Evolutionary conservation across 1,140 invertebrate genomes (phyloP).

Genomic region (Cydia amplana): DNA sequence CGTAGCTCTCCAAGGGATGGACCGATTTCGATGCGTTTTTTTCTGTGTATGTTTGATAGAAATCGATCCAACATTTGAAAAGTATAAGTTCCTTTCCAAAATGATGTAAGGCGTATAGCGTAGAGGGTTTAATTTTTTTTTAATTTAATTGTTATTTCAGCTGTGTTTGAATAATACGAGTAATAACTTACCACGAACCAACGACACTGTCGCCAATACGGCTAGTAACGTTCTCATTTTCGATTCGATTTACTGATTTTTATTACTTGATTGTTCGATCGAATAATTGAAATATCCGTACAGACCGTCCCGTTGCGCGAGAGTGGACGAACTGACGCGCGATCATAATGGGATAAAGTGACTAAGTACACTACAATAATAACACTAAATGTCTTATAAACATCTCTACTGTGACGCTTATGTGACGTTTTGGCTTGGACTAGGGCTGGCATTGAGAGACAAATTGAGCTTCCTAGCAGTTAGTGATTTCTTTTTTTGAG

Average conservation of each 20-base stretch:
- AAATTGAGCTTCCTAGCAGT: conserved; percentile 26
- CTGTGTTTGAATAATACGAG: not conserved
- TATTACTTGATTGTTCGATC: conserved; percentile 16
- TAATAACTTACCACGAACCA: conserved; percentile 23
- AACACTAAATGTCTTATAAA: not conserved
- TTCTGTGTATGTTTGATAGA: too few relatives aligned
- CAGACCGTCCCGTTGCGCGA: conserved; percentile 17
- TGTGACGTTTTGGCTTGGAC: not conserved
- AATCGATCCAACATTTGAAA: too few relatives aligned
- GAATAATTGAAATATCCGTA: conserved; percentile 26
- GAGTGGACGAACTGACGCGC: conserved; percentile 5
- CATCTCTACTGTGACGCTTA: not conserved
- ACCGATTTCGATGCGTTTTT: too few relatives aligned
- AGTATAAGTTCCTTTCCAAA: too few relatives aligned
- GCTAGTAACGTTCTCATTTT: conserved; percentile 21
- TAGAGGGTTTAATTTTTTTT: too few relatives aligned
- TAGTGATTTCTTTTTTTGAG: conserved; percentile 2
- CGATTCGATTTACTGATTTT: conserved; percentile 11
- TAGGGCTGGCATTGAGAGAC: conserved; percentile 27
- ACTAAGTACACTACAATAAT: conserved; percentile 9
- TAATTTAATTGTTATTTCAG: too few relatives aligned
- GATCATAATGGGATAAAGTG: conserved; percentile 25
- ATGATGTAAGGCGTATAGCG: too few relatives aligned
- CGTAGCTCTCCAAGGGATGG: too few relatives aligned
- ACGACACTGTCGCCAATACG: not conserved